Evolutionary conservation across 2,888 invertebrate genomes (phyloP).

Genomic region (Polyommatus iphigenia): DNA sequence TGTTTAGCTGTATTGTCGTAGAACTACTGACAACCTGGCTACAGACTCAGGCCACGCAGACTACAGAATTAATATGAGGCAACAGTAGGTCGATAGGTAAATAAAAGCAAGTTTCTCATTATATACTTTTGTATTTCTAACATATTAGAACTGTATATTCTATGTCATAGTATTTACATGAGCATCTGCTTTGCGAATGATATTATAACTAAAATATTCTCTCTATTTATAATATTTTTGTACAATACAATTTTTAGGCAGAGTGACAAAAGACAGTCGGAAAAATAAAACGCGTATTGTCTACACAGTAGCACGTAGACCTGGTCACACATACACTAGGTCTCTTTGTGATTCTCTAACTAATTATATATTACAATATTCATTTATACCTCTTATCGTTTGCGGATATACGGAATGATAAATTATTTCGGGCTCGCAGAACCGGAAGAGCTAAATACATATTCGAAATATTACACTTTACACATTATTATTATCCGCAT

Average conservation of each 20-base stretch:
- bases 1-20: too few relatives aligned
- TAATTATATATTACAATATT: constrained; percentile 27
- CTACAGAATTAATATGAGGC: too few relatives aligned
- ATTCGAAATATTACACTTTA: not conserved
- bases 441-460: not conserved
- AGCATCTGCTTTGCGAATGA: constrained; percentile 77
- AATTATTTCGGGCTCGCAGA: constrained; percentile 3
- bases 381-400: not conserved
- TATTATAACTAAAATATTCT: constrained; percentile 76
- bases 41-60: too few relatives aligned
- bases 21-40: too few relatives aligned
- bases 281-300: constrained; percentile 46
- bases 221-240: constrained; percentile 72
- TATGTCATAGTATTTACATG: constrained; percentile 77
- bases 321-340: not conserved
- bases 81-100: not conserved
- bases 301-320: constrained; percentile 10
- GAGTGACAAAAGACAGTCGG: constrained; percentile 64
- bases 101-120: constrained; percentile 41
- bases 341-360: constrained; percentile 15
- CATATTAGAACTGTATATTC: constrained; percentile 74
- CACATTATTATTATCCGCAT: not conserved
- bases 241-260: constrained; percentile 68
- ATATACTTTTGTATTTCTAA: constrained; percentile 69
- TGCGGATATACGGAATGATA: constrained; percentile 14